Evolutionary conservation across 2,113 vertebrate genomes (phyloP).

Genomic region (Vombatus ursinus): DNA sequence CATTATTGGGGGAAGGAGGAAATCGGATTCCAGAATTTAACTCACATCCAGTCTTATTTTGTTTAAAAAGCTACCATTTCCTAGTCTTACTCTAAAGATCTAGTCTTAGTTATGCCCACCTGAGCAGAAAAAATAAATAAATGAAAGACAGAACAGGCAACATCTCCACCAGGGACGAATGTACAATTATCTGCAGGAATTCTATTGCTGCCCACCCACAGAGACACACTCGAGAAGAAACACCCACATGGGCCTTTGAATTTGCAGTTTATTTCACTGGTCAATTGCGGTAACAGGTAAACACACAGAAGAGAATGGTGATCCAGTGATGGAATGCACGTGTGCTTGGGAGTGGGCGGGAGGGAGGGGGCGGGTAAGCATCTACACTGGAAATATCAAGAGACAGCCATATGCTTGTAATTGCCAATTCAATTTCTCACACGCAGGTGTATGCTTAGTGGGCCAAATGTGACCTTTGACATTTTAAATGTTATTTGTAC

Average conservation of each 20-base stretch:
- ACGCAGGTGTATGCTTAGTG: background rate
- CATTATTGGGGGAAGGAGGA: background rate
- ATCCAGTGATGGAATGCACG: background rate
- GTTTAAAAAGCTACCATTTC: background rate
- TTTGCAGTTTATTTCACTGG: background rate
- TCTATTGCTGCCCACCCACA: background rate
- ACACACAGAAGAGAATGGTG: background rate
- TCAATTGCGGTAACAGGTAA: background rate
- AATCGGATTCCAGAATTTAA: background rate
- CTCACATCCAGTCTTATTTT: background rate
- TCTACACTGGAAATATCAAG: background rate
- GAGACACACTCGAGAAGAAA: background rate
- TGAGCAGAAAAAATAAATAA: constrained; percentile 46
- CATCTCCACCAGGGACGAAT: constrained; percentile 1
- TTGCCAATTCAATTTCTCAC: background rate
- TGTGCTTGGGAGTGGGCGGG: background rate
- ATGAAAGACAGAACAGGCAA: constrained; percentile 21
- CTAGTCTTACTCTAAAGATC: background rate
- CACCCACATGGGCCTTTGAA: background rate
- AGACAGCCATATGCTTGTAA: background rate
- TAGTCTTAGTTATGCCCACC: background rate
- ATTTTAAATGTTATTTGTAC: background rate
- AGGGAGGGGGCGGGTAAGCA: background rate
- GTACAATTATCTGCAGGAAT: background rate
- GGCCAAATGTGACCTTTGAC: background rate